A percentile compares a stretch with the other conserved stretches of the same genome.
Conservation (phyloP, 1,140 invertebrate genomes). For the Scaptomyza hsui region DNA sequence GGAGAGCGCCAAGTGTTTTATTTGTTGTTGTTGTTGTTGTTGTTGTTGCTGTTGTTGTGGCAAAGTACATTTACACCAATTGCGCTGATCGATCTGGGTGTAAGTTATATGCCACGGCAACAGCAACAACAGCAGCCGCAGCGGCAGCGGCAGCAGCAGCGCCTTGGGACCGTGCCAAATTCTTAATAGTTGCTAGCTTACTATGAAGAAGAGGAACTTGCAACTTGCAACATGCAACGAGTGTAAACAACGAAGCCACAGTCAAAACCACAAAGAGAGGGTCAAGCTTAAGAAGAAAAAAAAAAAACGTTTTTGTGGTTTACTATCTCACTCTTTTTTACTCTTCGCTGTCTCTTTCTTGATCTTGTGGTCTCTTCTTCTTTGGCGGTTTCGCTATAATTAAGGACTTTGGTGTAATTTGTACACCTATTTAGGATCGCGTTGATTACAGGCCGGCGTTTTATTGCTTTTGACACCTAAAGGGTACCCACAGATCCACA, state of each 20-base stretch:
- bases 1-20: slow-evolving; percentile 69
- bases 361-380: not conserved
- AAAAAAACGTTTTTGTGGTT: slow-evolving; percentile 70
- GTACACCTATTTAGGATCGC: slow-evolving; percentile 84
- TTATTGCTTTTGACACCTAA: slow-evolving; percentile 84
- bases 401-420: slow-evolving; percentile 84
- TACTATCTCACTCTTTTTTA: slow-evolving; percentile 12
- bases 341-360: not conserved
- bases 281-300: too few relatives aligned
- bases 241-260: slow-evolving; percentile 30
- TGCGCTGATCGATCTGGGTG: slow-evolving; percentile 82
- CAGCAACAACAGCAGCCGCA: slow-evolving; percentile 14
- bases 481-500: slow-evolving; percentile 76
- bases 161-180: slow-evolving; percentile 75
- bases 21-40: slow-evolving; percentile 10
- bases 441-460: slow-evolving; percentile 84
- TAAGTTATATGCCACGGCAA: slow-evolving; percentile 77
- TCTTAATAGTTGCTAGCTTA: slow-evolving; percentile 78
- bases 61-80: slow-evolving; percentile 83
- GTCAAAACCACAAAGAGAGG: slow-evolving; percentile 8
- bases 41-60: slow-evolving; percentile 35
- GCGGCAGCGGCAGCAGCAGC: slow-evolving; percentile 33
- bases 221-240: slow-evolving; percentile 7
- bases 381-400: slow-evolving; percentile 83
- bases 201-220: slow-evolving; percentile 23